These are phyloP conservation scores for Nettapus auritus DNA, from an alignment of 2,113 vertebrate species.

Conservation along the genomic window DNA sequence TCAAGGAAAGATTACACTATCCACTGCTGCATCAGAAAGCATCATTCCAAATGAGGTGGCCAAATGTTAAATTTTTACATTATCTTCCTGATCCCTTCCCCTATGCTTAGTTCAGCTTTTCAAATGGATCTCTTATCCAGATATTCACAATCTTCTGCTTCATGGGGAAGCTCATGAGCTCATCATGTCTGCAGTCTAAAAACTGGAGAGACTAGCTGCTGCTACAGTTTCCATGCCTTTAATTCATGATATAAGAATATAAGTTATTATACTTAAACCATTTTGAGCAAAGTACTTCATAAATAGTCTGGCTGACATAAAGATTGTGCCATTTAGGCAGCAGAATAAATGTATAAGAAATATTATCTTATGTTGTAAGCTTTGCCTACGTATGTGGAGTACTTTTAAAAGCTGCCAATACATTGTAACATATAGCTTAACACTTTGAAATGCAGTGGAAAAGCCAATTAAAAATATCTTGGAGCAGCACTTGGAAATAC, in stretches of 20 bases:
- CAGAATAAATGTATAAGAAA: constrained; percentile 6
- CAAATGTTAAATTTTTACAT: constrained; percentile 73
- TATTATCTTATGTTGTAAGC: background rate
- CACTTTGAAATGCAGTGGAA: constrained; percentile 23
- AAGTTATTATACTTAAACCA: background rate
- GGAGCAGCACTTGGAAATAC: constrained; percentile 24
- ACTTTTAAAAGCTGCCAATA: constrained; percentile 28
- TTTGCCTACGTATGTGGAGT: background rate
- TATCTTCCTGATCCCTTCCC: constrained; percentile 57
- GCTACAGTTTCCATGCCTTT: constrained; percentile 1
- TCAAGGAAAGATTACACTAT: constrained; percentile 66
- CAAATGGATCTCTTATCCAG: constrained; percentile 29
- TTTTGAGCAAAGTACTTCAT: constrained; percentile 30
- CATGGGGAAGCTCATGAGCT: constrained; percentile 16
- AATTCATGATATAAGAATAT: background rate
- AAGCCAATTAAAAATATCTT: constrained; percentile 45
- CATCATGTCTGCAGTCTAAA: background rate
- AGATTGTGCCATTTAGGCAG: background rate
- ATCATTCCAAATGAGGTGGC: constrained; percentile 55
- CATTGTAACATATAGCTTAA: constrained; percentile 13
- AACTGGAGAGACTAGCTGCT: background rate
- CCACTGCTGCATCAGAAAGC: constrained; percentile 32
- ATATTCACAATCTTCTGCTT: constrained; percentile 13
- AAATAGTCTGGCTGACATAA: constrained; percentile 36
- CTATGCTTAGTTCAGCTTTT: background rate